These are phyloP conservation scores for Goniozus legneri DNA, from an alignment of 1,140 invertebrate genomes.

Conservation along the genomic window DNA sequence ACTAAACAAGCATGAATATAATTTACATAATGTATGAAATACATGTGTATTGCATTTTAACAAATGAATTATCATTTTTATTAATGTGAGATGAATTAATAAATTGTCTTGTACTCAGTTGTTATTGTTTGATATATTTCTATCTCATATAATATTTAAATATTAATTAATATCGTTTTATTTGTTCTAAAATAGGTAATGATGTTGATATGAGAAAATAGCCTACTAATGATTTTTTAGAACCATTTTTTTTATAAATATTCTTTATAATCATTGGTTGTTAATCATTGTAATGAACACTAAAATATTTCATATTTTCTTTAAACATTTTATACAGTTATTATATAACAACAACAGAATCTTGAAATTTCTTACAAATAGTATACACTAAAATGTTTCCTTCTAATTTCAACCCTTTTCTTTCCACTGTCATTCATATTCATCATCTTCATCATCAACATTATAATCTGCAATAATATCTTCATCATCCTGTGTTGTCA, in stretches of 20 bases:
- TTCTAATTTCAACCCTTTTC: background rate
- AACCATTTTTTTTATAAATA: too few species aligned
- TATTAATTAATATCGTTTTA: slow-evolving; percentile 19
- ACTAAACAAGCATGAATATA: background rate
- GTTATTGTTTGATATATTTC: slow-evolving; percentile 8
- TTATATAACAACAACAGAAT: background rate
- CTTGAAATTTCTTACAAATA: background rate
- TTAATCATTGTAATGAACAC: background rate
- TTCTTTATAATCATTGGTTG: too few species aligned
- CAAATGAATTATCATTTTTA: background rate
- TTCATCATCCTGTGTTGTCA: slow-evolving; percentile 31
- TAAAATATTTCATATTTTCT: background rate
- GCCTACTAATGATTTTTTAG: background rate
- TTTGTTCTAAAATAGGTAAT: slow-evolving; percentile 5
- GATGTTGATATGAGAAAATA: background rate
- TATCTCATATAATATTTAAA: too few species aligned
- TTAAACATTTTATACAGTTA: background rate
- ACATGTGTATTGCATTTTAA: background rate
- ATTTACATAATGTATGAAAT: background rate
- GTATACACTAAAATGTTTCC: background rate
- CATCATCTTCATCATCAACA: slow-evolving; percentile 14
- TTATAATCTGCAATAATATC: slow-evolving; percentile 18
- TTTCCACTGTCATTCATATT: slow-evolving; percentile 13
- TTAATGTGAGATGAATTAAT: background rate
- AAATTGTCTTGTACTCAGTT: background rate